Percentiles rank a stretch among this genome's conserved stretches.
Conservation (phyloP, 2,113 vertebrate genomes). For the Asarcornis scutulata region DNA sequence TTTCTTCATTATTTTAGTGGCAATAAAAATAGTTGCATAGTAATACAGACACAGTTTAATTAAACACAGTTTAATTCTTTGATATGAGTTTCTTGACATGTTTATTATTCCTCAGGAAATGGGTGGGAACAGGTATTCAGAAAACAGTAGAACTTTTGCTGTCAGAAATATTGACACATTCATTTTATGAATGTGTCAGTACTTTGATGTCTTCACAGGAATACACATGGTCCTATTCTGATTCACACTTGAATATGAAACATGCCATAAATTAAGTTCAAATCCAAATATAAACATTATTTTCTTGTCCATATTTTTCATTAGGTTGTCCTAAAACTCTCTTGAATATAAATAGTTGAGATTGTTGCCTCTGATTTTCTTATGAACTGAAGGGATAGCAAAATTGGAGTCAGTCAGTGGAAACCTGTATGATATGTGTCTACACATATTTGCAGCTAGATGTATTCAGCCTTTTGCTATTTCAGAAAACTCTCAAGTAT, state of each 20-base stretch:
- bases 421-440: neutral
- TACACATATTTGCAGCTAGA: neutral
- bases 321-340: neutral
- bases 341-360: neutral
- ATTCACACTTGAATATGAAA: neutral
- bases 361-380: neutral
- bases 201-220: neutral
- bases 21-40: neutral
- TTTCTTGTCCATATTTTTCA: neutral
- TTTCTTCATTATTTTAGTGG: neutral
- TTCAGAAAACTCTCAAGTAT: neutral
- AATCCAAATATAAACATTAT: neutral
- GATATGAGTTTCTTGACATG: rapidly evolving
- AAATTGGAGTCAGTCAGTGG: neutral
- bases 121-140: neutral
- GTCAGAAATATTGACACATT: neutral
- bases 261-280: neutral
- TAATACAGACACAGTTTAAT: too few species aligned
- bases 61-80: neutral
- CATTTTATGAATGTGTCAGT: too few species aligned
- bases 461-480: neutral
- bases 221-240: neutral
- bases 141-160: neutral
- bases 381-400: neutral
- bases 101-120: neutral